phyloP scores from a whole-genome alignment of 1,140 invertebrate genomes.

The Drosophila aff. region DNA sequence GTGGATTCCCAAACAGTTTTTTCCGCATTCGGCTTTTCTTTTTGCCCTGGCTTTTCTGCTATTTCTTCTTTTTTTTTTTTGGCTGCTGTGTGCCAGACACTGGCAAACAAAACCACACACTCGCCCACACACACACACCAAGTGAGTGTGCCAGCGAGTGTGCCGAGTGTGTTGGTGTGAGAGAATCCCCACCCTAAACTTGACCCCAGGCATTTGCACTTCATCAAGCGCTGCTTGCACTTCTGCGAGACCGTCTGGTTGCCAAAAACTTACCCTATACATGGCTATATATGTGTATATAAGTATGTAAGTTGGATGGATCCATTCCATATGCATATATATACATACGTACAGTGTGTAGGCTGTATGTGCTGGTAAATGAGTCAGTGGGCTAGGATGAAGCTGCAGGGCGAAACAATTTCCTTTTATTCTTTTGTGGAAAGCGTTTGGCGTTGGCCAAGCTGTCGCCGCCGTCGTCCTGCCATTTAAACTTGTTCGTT shows the following conservation, averaged over 20 bases:
- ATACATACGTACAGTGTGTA: constrained; percentile 4
- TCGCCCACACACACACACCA: constrained; percentile 27
- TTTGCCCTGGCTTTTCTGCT: constrained; percentile 10
- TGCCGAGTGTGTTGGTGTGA: constrained; percentile 33
- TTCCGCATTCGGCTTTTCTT: constrained; percentile 31
- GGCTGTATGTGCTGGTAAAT: constrained; percentile 25
- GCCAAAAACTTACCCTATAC: constrained; percentile 54
- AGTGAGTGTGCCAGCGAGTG: constrained; percentile 31
- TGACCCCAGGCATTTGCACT: constrained; percentile 81
- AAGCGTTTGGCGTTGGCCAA: constrained; percentile 45
- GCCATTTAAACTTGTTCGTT: constrained; percentile 62
- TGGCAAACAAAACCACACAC: constrained; percentile 47
- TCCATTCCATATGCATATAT: constrained; percentile 25
- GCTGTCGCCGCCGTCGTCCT: constrained; percentile 32
- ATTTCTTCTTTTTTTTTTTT: constrained; percentile 22
- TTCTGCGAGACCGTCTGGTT: constrained; percentile 49
- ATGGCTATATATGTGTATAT: constrained; percentile 15
- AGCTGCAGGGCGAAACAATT: constrained; percentile 71
- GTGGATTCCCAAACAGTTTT: constrained; percentile 30
- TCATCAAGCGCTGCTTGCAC: constrained; percentile 72
- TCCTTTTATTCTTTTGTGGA: constrained; percentile 56
- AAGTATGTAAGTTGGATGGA: constrained; percentile 18
- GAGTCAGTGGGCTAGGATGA: constrained; percentile 66
- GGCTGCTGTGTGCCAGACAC: constrained; percentile 49
- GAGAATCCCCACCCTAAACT: constrained; percentile 71